A percentile compares a stretch with the other conserved stretches of the same genome.
Evolutionary conservation across 1,140 invertebrate genomes (phyloP).

Genomic region (Bradysia coprophila): DNA sequence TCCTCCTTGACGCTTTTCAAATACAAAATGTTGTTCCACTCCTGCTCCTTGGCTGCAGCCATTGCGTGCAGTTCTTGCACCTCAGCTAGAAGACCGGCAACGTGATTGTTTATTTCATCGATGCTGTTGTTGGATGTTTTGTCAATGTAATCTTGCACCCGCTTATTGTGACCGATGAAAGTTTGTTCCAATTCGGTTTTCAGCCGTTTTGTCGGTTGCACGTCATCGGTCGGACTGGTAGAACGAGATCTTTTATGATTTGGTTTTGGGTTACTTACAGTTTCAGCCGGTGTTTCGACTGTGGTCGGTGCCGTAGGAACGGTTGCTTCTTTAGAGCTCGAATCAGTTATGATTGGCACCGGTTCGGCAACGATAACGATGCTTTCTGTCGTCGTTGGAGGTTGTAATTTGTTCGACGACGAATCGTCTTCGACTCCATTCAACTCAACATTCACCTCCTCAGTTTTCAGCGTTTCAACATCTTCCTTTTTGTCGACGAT

Average conservation of each 20-base stretch:
- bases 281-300: no score
- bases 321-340: no score
- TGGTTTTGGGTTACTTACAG: no score
- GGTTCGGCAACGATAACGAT: no score
- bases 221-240: background rate
- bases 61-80: slow-evolving; percentile 45
- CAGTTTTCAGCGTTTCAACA: no score
- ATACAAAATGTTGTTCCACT: slow-evolving; percentile 65
- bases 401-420: no score
- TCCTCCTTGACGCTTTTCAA: slow-evolving; percentile 68
- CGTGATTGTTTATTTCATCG: slow-evolving; percentile 35
- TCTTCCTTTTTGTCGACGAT: no score
- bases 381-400: no score
- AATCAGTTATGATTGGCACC: no score
- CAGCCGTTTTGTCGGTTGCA: slow-evolving; percentile 9
- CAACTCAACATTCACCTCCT: no score
- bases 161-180: slow-evolving; percentile 31
- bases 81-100: slow-evolving; percentile 35
- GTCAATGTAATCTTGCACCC: slow-evolving; percentile 38
- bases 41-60: slow-evolving; percentile 54
- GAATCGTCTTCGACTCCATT: no score
- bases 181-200: slow-evolving; percentile 31
- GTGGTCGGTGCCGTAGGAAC: no score
- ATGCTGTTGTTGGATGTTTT: slow-evolving; percentile 29
- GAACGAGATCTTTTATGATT: background rate